These are phyloP conservation scores for Pipistrellus pipistrellus DNA, from an alignment of 2,797 vertebrate species.

Conservation along the genomic window DNA sequence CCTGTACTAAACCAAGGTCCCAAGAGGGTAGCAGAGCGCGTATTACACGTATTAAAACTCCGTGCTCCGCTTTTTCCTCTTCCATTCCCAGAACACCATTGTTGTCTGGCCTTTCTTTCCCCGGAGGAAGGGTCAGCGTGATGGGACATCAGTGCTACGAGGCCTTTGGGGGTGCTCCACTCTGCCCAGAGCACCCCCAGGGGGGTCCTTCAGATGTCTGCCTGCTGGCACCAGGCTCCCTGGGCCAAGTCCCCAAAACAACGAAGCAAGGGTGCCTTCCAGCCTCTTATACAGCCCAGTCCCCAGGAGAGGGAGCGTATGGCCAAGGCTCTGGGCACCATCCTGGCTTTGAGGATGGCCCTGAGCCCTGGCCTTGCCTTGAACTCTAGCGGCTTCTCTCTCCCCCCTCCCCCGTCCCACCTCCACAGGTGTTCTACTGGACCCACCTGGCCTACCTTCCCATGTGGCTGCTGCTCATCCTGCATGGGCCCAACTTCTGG, in stretches of 20 bases:
- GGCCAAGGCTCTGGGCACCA: not conserved
- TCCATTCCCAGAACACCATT: not conserved
- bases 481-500: conserved; percentile 96
- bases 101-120: not conserved
- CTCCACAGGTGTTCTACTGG: conserved; percentile 94
- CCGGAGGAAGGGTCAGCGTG: not conserved
- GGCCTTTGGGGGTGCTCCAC: not conserved
- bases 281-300: not conserved
- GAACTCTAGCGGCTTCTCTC: not conserved
- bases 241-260: not conserved
- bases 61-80: not conserved
- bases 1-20: not conserved
- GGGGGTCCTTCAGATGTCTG: not conserved
- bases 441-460: conserved; percentile 93
- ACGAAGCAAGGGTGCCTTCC: not conserved
- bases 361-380: not conserved
- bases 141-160: not conserved
- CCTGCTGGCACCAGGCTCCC: not conserved
- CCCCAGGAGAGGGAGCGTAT: not conserved
- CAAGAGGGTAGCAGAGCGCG: not conserved
- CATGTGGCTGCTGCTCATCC: conserved; percentile 92
- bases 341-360: not conserved
- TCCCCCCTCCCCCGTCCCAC: no score
- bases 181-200: not conserved
- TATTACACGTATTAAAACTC: not conserved